Evolutionary conservation across 2,797 vertebrate species (phyloP).

Genomic region (Molossus molossus): DNA sequence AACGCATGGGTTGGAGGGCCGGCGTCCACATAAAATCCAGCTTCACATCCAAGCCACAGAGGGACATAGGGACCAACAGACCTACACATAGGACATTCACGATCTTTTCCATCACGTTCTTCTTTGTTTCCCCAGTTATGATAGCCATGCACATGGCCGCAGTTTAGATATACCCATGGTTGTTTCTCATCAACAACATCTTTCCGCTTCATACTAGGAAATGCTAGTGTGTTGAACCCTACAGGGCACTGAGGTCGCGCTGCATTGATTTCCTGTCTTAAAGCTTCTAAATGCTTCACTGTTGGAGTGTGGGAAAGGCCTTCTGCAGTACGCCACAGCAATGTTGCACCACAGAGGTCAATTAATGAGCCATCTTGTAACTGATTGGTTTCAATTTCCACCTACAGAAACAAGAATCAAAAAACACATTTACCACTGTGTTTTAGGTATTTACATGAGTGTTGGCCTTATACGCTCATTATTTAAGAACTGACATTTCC

Average conservation of each 20-base stretch:
- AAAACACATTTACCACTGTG: conserved; percentile 9
- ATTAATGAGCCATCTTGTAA: conserved; percentile 98
- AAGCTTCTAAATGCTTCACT: conserved; percentile 97
- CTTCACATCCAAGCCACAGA: conserved; percentile 98
- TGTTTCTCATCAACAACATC: conserved; percentile 98
- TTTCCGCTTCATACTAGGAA: conserved; percentile 98
- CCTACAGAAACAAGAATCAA: conserved; percentile 88
- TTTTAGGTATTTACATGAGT: background rate
- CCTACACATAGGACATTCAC: conserved; percentile 99
- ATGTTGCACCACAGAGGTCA: conserved; percentile 97
- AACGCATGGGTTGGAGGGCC: conserved; percentile 98
- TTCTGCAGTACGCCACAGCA: conserved; percentile 98
- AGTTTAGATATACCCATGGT: conserved; percentile 98
- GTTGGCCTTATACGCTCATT: background rate
- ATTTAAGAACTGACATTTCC: conserved; percentile 24
- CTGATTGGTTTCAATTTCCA: conserved; percentile 97
- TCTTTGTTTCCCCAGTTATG: conserved; percentile 98
- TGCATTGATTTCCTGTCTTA: conserved; percentile 98
- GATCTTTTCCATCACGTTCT: conserved; percentile 94
- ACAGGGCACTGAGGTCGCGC: conserved; percentile 98
- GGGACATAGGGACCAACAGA: conserved; percentile 97
- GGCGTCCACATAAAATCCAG: conserved; percentile 97
- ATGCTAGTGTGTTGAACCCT: conserved; percentile 99
- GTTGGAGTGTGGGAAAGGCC: conserved; percentile 97
- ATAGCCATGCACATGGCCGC: conserved; percentile 98